Base-by-base conservation (phyloP, 1,140 invertebrate genomes). In the Trichogramma pretiosum region DNA sequence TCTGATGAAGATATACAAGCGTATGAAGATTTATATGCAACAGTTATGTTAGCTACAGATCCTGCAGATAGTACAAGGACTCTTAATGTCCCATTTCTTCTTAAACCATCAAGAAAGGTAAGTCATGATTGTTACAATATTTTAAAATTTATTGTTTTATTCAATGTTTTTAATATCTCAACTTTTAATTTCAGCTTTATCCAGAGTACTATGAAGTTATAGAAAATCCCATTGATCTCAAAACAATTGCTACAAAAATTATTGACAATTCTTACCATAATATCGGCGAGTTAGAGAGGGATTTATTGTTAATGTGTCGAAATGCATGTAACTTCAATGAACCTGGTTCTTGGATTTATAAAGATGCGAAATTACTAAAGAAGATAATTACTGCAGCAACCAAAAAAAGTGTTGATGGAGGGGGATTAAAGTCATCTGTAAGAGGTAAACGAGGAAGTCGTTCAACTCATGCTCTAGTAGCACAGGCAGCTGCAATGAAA, bases 291-390 rank as follows among this genome's bases (percentile, higher is more conserved):
- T 76, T 99, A 73, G 93, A 98, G 65, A 83, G 83, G 46, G 95
- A 99, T 74, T 67, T 99, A 7, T 63, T 87, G 52, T 72, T 91
- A 16, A 93, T 99, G 85, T 87, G 89, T 28, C 85, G 85, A 52
- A 99, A 99, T 74, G 95, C 96, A 0, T 96, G 92, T 62, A 76
- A 81, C 5, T 99, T 96, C 62, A 98, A 98, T 68, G 94, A 97
- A 64, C 91, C 95, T 0, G 91, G 92, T 0, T 97, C 93, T 3
- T 83, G 87, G 63, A 96, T 99, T 56, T 98, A 97, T 62, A 96
- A 93, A 69, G 90, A 96, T 74, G 93, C 93, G 1, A 92, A 92
- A 64, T 73, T 83, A 11, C 65, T 97, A 34, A 89, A 89, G 60
- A 93, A 90, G 65, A 81, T 85, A 10, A 73, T 72, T 21, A 63